Conservation (phyloP, 2,888 invertebrate genomes). For the Hypena proboscidalis region DNA sequence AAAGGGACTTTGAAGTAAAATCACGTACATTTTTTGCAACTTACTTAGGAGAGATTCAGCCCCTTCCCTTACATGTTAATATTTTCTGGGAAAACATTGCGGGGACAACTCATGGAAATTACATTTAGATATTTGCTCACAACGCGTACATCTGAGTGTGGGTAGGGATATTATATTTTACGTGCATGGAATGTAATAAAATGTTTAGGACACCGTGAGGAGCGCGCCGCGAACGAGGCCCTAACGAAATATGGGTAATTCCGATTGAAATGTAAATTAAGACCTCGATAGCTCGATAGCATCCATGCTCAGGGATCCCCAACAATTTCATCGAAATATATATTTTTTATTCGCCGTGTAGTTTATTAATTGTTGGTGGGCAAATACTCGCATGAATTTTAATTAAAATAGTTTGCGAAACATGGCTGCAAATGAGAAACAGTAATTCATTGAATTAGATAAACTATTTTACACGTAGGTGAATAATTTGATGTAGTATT, state of each 20-base stretch:
- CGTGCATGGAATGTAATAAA: constrained; percentile 84
- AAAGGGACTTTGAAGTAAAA: constrained; percentile 86
- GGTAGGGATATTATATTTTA: constrained; percentile 84
- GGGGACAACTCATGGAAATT: constrained; percentile 85
- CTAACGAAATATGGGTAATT: constrained; percentile 66
- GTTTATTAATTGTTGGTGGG: constrained; percentile 39
- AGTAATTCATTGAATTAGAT: constrained; percentile 7
- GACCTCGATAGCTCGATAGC: constrained; percentile 67
- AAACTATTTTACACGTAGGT: background rate
- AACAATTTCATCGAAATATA: constrained; percentile 59
- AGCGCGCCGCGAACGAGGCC: constrained; percentile 32
- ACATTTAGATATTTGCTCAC: constrained; percentile 85
- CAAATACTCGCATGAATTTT: constrained; percentile 19
- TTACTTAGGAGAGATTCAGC: constrained; percentile 85
- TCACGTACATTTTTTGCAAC: constrained; percentile 86
- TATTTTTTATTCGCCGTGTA: constrained; percentile 42
- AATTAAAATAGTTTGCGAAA: constrained; percentile 20
- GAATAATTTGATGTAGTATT: background rate
- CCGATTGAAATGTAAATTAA: constrained; percentile 81
- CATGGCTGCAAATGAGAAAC: constrained; percentile 6
- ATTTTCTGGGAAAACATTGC: constrained; percentile 85
- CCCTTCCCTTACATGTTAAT: constrained; percentile 84
- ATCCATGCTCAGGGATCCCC: constrained; percentile 55
- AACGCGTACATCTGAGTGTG: constrained; percentile 79
- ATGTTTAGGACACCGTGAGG: constrained; percentile 73